phyloP scores from a whole-genome alignment of 1,140 invertebrate species.

The Drosophila lacteicornis region DNA sequence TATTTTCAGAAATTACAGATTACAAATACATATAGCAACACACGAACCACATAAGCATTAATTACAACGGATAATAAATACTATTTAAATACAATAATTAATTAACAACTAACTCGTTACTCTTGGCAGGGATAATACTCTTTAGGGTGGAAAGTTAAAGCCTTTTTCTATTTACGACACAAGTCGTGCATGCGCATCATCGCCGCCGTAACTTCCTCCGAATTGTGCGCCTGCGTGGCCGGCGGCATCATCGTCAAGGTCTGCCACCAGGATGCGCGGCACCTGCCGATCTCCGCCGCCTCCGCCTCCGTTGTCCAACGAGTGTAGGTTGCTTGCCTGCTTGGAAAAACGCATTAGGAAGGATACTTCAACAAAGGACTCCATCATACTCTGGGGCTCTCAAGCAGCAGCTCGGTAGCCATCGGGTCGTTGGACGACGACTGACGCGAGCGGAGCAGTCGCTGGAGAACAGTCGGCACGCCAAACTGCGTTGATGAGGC shows the following conservation, averaged over 20 bases:
- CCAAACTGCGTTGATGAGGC: conserved; percentile 48
- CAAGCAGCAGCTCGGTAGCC: conserved; percentile 66
- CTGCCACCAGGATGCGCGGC: conserved; percentile 58
- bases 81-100: conserved; percentile 4
- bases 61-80: conserved; percentile 3
- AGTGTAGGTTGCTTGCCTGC: conserved; percentile 56
- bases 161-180: conserved; percentile 55
- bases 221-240: conserved; percentile 29
- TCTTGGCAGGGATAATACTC: no score
- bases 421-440: conserved; percentile 35
- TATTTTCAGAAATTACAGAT: background rate
- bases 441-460: conserved; percentile 44
- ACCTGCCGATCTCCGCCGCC: conserved; percentile 5
- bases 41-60: background rate
- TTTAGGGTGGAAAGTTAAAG: background rate
- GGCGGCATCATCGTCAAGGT: conserved; percentile 38
- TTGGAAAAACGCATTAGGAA: background rate
- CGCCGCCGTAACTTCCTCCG: conserved; percentile 42
- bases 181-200: conserved; percentile 73
- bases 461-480: conserved; percentile 51
- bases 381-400: conserved; percentile 53
- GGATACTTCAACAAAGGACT: no score
- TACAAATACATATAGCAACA: background rate
- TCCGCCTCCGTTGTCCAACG: conserved; percentile 40
- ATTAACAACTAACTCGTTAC: conserved; percentile 1